Conservation (phyloP, 2,888 invertebrate species). For the Petrolisthes manimaculis region DNA sequence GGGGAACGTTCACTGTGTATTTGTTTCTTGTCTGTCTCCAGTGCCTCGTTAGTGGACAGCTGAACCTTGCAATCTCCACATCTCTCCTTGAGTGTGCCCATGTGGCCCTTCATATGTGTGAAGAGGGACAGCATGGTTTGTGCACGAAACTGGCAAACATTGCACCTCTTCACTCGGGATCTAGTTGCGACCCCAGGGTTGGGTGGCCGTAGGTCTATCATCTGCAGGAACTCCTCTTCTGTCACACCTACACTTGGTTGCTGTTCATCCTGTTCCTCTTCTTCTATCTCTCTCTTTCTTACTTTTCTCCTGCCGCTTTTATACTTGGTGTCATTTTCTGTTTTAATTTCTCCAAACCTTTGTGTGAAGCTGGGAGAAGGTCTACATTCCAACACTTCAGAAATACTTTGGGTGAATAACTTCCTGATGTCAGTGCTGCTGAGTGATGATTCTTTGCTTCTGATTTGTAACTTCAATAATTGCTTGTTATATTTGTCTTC, state of each 20-base stretch:
- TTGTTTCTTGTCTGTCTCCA: conserved; percentile 52
- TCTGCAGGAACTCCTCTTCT: conserved; percentile 58
- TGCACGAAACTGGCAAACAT: conserved; percentile 58
- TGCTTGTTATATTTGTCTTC: conserved; percentile 31
- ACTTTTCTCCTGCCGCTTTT: conserved; percentile 26
- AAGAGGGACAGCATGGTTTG: conserved; percentile 58
- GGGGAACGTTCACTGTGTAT: conserved; percentile 56
- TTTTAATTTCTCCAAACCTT: conserved; percentile 10
- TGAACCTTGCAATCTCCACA: conserved; percentile 58
- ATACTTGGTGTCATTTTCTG: conserved; percentile 5
- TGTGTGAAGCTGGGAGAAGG: background rate
- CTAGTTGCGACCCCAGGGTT: conserved; percentile 33
- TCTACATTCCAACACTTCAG: conserved; percentile 40
- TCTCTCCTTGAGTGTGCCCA: conserved; percentile 55
- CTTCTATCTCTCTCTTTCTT: conserved; percentile 25
- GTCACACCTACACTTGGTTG: conserved; percentile 52
- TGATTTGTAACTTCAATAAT: conserved; percentile 29
- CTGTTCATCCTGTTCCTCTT: conserved; percentile 48
- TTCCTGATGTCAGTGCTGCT: conserved; percentile 49
- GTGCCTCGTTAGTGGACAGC: conserved; percentile 56
- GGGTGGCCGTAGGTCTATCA: conserved; percentile 58
- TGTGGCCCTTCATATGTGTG: conserved; percentile 61
- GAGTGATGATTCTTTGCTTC: conserved; percentile 25
- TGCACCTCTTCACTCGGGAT: conserved; percentile 55
- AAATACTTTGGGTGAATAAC: conserved; percentile 50